Percentiles rank a stretch among this genome's conserved stretches.
These are phyloP conservation scores for Zapus hudsonius DNA, from an alignment of 2,113 vertebrate species.

Conservation along the genomic window DNA sequence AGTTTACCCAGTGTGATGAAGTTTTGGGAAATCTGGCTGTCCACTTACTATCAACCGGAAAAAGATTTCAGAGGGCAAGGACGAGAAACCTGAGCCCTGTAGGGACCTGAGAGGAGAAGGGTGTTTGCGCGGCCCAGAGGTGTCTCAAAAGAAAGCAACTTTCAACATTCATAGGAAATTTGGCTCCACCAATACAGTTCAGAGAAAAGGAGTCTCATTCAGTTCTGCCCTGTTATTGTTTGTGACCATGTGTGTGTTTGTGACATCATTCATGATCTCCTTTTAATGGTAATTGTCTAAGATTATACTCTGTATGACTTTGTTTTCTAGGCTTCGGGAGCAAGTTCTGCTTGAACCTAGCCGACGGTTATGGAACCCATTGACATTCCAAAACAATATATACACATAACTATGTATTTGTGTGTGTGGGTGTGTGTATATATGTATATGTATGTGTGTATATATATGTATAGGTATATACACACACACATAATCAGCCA, in stretches of 20 bases:
- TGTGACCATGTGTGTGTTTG: conserved; percentile 77
- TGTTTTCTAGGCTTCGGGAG: conserved; percentile 96
- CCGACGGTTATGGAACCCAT: conserved; percentile 93
- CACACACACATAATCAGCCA: conserved; percentile 87
- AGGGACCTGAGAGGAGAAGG: neutral
- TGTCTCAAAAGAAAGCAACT: neutral
- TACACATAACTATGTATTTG: conserved; percentile 84
- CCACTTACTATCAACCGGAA: neutral
- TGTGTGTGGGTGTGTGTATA: conserved; percentile 80
- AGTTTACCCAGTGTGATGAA: neutral
- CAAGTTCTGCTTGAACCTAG: conserved; percentile 98
- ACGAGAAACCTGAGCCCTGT: neutral
- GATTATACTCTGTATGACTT: conserved; percentile 87
- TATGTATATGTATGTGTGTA: conserved; percentile 75
- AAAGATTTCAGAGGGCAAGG: neutral
- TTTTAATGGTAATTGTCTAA: conserved; percentile 84
- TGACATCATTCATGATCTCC: conserved; percentile 73
- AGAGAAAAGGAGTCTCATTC: conserved; percentile 35
- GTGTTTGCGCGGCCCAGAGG: neutral
- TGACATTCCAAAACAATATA: conserved; percentile 97
- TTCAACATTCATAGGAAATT: neutral
- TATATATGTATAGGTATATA: conserved; percentile 73
- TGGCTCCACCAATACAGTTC: neutral
- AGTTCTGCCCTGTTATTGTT: conserved; percentile 66
- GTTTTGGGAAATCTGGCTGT: conserved; percentile 7